These are phyloP conservation scores for Astur gentilis DNA, from an alignment of 2,113 vertebrate species.

Conservation along the genomic window DNA sequence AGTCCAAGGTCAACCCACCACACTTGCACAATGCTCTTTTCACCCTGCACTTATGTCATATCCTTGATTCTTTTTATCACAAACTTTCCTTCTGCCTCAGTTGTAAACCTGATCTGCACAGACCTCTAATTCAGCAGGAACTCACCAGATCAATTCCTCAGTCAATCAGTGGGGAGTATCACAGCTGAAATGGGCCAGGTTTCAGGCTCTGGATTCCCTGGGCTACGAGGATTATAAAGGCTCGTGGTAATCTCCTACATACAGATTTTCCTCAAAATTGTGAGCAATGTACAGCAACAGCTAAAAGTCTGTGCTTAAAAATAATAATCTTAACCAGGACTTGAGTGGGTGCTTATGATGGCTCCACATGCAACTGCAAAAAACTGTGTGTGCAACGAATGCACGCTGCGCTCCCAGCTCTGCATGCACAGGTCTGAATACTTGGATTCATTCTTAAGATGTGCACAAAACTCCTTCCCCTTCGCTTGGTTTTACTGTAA, in stretches of 20 bases:
- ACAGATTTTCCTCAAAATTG: background rate
- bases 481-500: conserved; percentile 30
- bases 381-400: background rate
- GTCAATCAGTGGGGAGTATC: background rate
- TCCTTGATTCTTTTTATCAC: background rate
- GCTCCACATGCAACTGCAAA: background rate
- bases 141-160: background rate
- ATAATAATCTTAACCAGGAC: fast-evolving
- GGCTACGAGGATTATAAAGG: background rate
- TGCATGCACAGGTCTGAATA: background rate
- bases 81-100: background rate
- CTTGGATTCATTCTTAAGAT: background rate
- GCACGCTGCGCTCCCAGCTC: background rate
- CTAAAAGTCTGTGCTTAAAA: background rate
- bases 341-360: background rate
- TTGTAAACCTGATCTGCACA: background rate
- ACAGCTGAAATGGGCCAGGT: background rate
- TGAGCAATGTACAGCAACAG: fast-evolving
- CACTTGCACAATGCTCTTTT: background rate
- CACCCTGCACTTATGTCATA: fast-evolving
- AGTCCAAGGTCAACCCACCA: background rate
- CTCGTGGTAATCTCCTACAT: background rate
- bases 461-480: background rate
- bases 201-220: background rate
- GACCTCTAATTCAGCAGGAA: background rate